Evolutionary conservation across 2,113 vertebrate species (phyloP), one percentile per base, ranked within the genome.

Genomic region (Hystrix cristata): DNA sequence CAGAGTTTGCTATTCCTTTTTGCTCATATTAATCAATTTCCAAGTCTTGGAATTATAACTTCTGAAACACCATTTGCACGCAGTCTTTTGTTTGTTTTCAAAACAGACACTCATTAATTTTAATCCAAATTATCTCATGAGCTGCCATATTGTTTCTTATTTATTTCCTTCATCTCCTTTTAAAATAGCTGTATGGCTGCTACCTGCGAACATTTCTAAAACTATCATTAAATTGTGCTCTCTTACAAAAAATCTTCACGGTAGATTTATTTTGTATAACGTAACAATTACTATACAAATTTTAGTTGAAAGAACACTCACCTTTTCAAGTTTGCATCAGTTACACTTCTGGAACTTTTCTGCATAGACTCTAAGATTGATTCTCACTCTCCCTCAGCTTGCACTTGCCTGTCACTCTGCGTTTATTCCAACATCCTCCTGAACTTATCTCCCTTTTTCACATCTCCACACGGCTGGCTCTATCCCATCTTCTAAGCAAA

Each of bases 301-400:
- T 85, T 90, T 48, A 84, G 76, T n/a, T 46, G 3, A 74, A 87
- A 90, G 14, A 53, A 95, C 87, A 83, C 12, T 51, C 85, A 57
- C 5, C 6, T 71, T 89, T 64, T 29, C 55, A 67, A 67, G 23
- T 80, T 96, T 74, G 79, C 69, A 91, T 5, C 31, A 83, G 34
- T 72, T 95, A 71, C 7, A 81, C 12, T 9, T 84, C 25, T 62
- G 3, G 55, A 48, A 38, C 12, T 8, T 23, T 62, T 87, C 11
- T 91, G 57, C 2, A 59, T 18, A 38, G 14, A 29, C 8, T 48
- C 3, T 29, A 81, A 10, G 38, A 38, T 46, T 38, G 71, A 78
- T 23, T 71, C 48, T 29, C 3, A 43, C 34, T 5, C 1, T 43
- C 0, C 38, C 0, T 72, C 18, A 1, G 59, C 76, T 88, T 25